These are phyloP conservation scores for Stylophora pistillata DNA, from an alignment of 64 coral and sea anemone genomes.

Conservation along the genomic window DNA sequence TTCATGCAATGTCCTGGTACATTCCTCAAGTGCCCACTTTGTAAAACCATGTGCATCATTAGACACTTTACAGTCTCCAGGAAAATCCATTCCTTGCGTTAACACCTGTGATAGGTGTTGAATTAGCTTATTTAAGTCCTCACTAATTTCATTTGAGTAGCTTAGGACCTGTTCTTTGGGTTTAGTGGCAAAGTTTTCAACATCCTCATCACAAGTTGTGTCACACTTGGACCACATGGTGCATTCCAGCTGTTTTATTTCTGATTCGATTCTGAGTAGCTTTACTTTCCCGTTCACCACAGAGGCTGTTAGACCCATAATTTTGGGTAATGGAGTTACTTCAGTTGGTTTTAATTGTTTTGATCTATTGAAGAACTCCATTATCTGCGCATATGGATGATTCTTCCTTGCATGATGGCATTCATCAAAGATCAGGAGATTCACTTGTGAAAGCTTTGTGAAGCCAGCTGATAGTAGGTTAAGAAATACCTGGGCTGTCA, in stretches of 20 bases:
- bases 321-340: slow-evolving; percentile 51
- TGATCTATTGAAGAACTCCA: slow-evolving; percentile 52
- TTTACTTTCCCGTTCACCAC: slow-evolving; percentile 82
- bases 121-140: slow-evolving; percentile 31
- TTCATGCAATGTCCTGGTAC: slow-evolving; percentile 64
- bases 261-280: slow-evolving; percentile 56
- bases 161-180: slow-evolving; percentile 46
- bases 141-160: slow-evolving; percentile 44
- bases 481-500: slow-evolving; percentile 93
- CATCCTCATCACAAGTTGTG: slow-evolving; percentile 74
- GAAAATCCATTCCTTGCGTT: slow-evolving; percentile 28
- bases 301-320: slow-evolving; percentile 88
- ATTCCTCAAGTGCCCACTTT: slow-evolving; percentile 70
- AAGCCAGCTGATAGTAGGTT: slow-evolving; percentile 64
- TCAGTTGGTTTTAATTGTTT: too few species aligned
- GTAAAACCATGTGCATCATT: slow-evolving; percentile 13
- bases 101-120: slow-evolving; percentile 35
- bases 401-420: slow-evolving; percentile 94
- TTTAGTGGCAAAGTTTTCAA: slow-evolving; percentile 78
- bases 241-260: slow-evolving; percentile 74
- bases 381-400: slow-evolving; percentile 80
- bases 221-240: slow-evolving; percentile 81
- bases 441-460: slow-evolving; percentile 68
- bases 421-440: slow-evolving; percentile 94
- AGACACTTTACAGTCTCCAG: slow-evolving; percentile 43